Conservation (phyloP, 2,113 vertebrate genomes). For the Saccopteryx bilineata region DNA sequence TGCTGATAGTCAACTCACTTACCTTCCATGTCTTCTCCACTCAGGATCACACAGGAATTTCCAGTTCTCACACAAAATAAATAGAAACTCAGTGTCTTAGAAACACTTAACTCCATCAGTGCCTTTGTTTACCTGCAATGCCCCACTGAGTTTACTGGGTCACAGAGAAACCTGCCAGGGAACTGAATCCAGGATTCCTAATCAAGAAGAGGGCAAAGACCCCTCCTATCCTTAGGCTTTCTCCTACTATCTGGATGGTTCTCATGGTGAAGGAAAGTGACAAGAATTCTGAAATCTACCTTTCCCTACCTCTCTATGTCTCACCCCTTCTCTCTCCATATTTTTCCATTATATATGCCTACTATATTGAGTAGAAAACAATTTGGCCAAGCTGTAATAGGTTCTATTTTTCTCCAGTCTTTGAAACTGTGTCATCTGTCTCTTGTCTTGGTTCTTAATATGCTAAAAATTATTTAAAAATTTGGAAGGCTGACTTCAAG, state of each 20-base stretch:
- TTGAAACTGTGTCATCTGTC: slow-evolving; percentile 15
- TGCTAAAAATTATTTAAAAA: slow-evolving; percentile 20
- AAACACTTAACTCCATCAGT: neutral
- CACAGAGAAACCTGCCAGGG: neutral
- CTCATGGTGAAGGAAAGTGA: neutral
- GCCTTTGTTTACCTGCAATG: neutral
- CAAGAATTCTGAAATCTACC: neutral
- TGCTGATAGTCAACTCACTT: neutral
- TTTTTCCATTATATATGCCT: neutral
- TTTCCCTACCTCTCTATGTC: neutral
- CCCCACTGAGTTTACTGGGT: neutral
- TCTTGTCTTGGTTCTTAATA: neutral
- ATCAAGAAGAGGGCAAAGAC: neutral
- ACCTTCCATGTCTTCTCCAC: neutral
- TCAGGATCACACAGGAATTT: neutral
- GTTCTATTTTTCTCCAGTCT: slow-evolving; percentile 1
- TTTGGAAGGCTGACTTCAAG: neutral
- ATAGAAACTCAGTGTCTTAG: neutral
- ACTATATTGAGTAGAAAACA: neutral
- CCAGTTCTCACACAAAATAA: neutral
- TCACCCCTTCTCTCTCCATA: neutral
- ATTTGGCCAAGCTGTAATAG: neutral
- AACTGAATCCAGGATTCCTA: neutral
- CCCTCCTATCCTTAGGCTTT: neutral
- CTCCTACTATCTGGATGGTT: neutral